Percentiles rank a stretch among this genome's conserved stretches.
Evolutionary conservation across 2,113 vertebrate species (phyloP).

Genomic region (Brachirus orientalis): DNA sequence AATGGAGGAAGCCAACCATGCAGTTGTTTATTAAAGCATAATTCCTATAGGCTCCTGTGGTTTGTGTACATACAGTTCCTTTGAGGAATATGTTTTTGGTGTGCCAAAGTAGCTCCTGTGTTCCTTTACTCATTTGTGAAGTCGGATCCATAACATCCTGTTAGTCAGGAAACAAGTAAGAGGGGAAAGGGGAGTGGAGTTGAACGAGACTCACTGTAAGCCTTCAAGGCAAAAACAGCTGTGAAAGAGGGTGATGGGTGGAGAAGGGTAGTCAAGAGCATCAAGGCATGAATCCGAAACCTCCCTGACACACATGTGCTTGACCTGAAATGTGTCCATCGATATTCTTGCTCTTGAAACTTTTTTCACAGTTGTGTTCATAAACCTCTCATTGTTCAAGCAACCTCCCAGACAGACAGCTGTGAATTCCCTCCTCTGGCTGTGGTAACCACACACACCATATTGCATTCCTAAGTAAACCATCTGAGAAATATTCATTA

Average conservation of each 20-base stretch:
- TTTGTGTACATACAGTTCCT: slow-evolving; percentile 10
- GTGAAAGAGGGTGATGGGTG: not conserved
- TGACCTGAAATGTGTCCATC: slow-evolving; percentile 6
- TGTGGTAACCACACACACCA: slow-evolving; percentile 22
- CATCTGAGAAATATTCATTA: slow-evolving; percentile 52
- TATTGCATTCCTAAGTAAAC: slow-evolving; percentile 17
- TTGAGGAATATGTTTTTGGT: slow-evolving; percentile 27
- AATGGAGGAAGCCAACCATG: slow-evolving; percentile 16
- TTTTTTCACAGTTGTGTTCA: slow-evolving; percentile 37
- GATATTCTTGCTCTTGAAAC: slow-evolving; percentile 6
- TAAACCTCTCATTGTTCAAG: slow-evolving; percentile 73
- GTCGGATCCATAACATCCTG: slow-evolving; percentile 79
- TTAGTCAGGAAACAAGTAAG: slow-evolving; percentile 71
- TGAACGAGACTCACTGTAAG: slow-evolving; percentile 50
- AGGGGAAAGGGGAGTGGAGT: slow-evolving; percentile 53
- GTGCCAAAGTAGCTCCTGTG: slow-evolving; percentile 5
- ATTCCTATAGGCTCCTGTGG: not conserved
- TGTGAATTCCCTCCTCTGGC: slow-evolving; percentile 62
- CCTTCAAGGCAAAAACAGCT: slow-evolving; percentile 69
- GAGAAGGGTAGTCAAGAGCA: slow-evolving; percentile 29
- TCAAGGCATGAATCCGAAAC: not conserved
- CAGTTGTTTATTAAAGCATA: slow-evolving; percentile 13
- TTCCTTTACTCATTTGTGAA: slow-evolving; percentile 52
- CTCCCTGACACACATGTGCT: not conserved
- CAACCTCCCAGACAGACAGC: slow-evolving; percentile 64